Base-by-base conservation (phyloP, 2,888 invertebrate genomes). In the Scaptomyza reducta region DNA sequence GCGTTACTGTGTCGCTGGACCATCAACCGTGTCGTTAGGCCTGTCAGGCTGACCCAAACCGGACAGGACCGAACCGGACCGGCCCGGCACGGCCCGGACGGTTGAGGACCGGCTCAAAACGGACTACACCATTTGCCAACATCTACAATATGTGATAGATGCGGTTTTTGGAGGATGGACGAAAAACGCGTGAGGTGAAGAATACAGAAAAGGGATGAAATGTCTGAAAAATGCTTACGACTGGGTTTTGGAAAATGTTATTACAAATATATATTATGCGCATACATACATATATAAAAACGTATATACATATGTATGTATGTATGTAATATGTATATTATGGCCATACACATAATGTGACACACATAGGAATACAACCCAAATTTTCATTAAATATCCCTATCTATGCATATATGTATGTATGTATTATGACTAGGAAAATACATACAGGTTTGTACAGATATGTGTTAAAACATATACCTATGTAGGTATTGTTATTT, bases 131-230 rank as follows among this genome's bases (percentile, higher is more conserved):
- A 66, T 77, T 79, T 77, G 68, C 61, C 68, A 22, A 22, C 22
- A 79, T 79, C 77, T 72, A 68, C 78, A 87, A 72, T 79, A 87
- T 87, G 82, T 82, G 82, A 85, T 85, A 85, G 82, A 85, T 87
- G 87, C 82, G 85, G 83, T 85, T 85, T 81, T 64, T 70, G 87
- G 85, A 87, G 73, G 82, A 82, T 85, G 87, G 79, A 72, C 75
- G 66, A 67, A 74, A 70, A 72, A 68, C 59, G 64, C 82, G 83
- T 77, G 86, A 85, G 86, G 86, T 82, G 83, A 85, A 82, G 79
- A 85, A 87, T 79, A 87, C 84, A 85, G 72, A 85, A 85, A 87
- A 85, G 84, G 84, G 84, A 85, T 85, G 84, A 85, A 84, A 85
- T 68, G 74, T 69, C 74, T 85, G 86, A 85, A 85, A 85, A 85